A percentile compares a stretch with the other conserved stretches of the same genome.
Evolutionary conservation across 2,113 vertebrate species (phyloP).

Genomic region (Gorilla gorilla): DNA sequence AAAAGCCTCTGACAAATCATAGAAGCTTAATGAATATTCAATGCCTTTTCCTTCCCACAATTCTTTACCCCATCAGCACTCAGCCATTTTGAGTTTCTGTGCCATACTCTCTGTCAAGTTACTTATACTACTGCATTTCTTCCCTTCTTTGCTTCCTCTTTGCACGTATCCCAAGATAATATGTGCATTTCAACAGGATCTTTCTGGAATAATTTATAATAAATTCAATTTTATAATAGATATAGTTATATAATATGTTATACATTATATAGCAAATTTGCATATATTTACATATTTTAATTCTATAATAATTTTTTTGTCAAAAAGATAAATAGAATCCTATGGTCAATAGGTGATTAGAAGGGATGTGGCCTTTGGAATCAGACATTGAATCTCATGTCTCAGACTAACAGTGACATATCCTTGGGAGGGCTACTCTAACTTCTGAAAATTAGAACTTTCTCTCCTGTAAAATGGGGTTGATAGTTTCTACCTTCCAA

Average conservation of each 20-base stretch:
- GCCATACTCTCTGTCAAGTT: not conserved
- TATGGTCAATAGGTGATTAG: not conserved
- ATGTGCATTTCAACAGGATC: not conserved
- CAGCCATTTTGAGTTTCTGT: not conserved
- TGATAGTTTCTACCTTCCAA: not conserved
- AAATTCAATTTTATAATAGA: not conserved
- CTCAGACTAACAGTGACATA: no score
- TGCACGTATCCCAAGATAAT: not conserved
- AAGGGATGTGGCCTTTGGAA: not conserved
- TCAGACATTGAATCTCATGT: not conserved
- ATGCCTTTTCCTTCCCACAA: not conserved
- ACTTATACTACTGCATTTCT: not conserved
- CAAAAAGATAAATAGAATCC: not conserved
- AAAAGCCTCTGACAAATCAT: not conserved
- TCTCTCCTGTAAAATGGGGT: not conserved
- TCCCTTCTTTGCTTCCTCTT: not conserved
- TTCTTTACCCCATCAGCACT: not conserved
- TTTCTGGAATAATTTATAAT: not conserved
- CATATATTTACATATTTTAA: not conserved
- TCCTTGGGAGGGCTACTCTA: not conserved
- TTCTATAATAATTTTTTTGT: not conserved
- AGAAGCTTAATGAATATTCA: not conserved
- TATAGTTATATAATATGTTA: not conserved
- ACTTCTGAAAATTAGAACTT: not conserved
- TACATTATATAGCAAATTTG: not conserved